A percentile compares a stretch with the other conserved stretches of the same genome.
Evolutionary conservation across 2,888 invertebrate species (phyloP).

Genomic region (Clunio marinus): DNA sequence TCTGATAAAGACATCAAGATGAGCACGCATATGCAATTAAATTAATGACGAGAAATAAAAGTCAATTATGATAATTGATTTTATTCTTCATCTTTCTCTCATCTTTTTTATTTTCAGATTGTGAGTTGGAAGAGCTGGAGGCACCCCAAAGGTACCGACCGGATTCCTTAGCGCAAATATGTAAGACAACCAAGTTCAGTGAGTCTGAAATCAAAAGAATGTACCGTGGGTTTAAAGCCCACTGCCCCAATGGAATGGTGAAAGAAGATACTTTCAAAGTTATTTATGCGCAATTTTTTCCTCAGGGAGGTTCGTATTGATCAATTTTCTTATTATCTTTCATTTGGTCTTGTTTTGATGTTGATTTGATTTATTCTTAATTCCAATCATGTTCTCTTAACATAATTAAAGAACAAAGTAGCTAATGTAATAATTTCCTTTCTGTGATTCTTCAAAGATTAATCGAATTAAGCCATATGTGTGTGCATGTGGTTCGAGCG

Average conservation of each 20-base stretch:
- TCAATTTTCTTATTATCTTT: not conserved
- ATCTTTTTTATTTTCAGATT: conserved; percentile 62
- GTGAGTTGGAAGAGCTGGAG: conserved; percentile 81
- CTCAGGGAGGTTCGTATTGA: conserved; percentile 71
- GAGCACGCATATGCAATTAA: conserved; percentile 26
- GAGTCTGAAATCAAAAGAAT: conserved; percentile 82
- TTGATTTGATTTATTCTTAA: too few species aligned
- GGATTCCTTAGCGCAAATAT: conserved; percentile 77
- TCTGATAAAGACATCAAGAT: not conserved
- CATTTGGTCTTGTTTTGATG: not conserved
- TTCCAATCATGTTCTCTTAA: too few species aligned
- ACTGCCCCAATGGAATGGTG: conserved; percentile 83
- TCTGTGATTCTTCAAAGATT: too few species aligned
- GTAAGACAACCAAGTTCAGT: conserved; percentile 76
- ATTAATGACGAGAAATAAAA: conserved; percentile 16
- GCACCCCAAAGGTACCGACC: conserved; percentile 81
- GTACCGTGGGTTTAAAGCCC: conserved; percentile 87
- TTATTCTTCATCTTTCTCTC: not conserved
- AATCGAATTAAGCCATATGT: too few species aligned
- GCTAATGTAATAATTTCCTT: too few species aligned
- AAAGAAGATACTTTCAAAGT: conserved; percentile 86
- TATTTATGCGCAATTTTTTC: conserved; percentile 89
- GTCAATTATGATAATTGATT: not conserved
- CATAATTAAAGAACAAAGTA: too few species aligned
- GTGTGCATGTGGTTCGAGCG: too few species aligned